These are phyloP conservation scores for Syrmaticus mikado DNA, from an alignment of 2,113 vertebrate genomes.

Conservation along the genomic window DNA sequence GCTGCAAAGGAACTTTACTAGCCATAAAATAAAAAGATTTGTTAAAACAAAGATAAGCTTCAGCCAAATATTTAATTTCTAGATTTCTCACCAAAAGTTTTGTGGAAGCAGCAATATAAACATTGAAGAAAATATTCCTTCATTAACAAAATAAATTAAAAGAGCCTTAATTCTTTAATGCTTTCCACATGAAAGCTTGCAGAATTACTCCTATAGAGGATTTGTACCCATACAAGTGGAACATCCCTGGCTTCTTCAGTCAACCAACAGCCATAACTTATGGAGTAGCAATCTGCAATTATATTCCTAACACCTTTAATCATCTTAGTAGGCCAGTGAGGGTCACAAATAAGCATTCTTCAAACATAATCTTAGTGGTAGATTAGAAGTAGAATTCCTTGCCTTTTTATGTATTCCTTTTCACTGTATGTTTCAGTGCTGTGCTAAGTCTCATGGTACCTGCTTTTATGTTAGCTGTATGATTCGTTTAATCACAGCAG, in stretches of 20 bases:
- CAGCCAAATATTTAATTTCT: background rate
- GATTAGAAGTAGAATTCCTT: background rate
- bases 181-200: background rate
- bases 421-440: background rate
- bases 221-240: background rate
- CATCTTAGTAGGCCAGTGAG: background rate
- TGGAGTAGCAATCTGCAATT: background rate
- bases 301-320: slow-evolving; percentile 16
- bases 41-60: slow-evolving; percentile 19
- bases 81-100: background rate
- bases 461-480: slow-evolving; percentile 53
- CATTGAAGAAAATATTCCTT: background rate
- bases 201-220: background rate
- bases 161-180: background rate
- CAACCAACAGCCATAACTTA: background rate
- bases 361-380: background rate
- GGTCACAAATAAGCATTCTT: slow-evolving; percentile 18
- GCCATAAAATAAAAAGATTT: background rate
- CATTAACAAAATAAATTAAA: background rate
- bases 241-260: background rate
- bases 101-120: background rate
- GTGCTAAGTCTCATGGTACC: slow-evolving; percentile 48
- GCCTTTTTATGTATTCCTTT: background rate
- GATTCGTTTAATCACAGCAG: slow-evolving; percentile 72
- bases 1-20: background rate